Percentiles rank a stretch among this genome's conserved stretches.
These are phyloP conservation scores for Melanogrammus aeglefinus DNA, from an alignment of 2,797 vertebrate species.

Conservation along the genomic window DNA sequence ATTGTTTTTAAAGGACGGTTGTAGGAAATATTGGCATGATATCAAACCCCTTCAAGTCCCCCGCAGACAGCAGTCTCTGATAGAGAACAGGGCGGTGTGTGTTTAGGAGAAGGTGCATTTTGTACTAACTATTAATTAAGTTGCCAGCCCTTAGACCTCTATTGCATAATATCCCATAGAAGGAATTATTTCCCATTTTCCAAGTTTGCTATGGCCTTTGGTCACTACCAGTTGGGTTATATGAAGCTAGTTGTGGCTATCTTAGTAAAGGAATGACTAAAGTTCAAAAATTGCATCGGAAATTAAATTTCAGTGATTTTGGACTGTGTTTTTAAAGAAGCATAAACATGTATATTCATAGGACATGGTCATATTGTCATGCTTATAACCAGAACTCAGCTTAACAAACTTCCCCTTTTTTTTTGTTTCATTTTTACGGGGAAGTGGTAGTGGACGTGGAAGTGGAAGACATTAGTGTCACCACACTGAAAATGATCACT, in stretches of 20 bases:
- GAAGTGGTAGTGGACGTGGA: too few relatives aligned
- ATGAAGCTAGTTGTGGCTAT: not conserved
- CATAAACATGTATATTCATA: too few relatives aligned
- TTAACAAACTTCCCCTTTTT: too few relatives aligned
- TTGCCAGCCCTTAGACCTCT: not conserved
- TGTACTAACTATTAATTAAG: not conserved
- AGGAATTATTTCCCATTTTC: not conserved
- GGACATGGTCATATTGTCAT: too few relatives aligned
- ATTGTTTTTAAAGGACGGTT: not conserved
- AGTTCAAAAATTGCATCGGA: not conserved
- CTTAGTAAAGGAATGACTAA: not conserved
- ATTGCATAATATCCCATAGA: not conserved
- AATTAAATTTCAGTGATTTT: too few relatives aligned
- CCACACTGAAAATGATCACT: too few relatives aligned
- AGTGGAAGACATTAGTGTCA: too few relatives aligned
- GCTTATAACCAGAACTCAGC: too few relatives aligned
- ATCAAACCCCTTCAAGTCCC: not conserved
- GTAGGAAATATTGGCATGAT: not conserved
- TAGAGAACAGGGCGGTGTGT: not conserved
- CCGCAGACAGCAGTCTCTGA: not conserved
- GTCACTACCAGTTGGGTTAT: not conserved
- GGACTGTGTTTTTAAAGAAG: too few relatives aligned
- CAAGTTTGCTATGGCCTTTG: not conserved
- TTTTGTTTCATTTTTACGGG: too few relatives aligned
- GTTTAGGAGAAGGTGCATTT: not conserved